A percentile compares a stretch with the other conserved stretches of the same genome.
These are phyloP conservation scores for Cynopterus brachyotis DNA, from an alignment of 2,113 vertebrate genomes.

Conservation along the genomic window DNA sequence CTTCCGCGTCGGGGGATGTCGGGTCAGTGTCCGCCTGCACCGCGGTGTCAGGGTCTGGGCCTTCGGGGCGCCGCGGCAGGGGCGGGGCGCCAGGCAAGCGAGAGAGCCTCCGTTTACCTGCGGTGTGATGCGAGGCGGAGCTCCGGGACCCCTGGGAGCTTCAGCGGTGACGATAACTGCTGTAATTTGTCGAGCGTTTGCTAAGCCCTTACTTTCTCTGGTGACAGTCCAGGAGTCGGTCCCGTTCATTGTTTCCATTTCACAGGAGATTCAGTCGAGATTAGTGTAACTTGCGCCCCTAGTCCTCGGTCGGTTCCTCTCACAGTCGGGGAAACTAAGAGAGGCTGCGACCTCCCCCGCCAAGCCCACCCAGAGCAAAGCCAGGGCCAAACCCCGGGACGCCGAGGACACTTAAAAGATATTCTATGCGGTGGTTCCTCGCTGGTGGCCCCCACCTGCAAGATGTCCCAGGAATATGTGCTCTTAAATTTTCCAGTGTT, in stretches of 20 bases:
- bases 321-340: not conserved
- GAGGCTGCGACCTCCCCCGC: not conserved
- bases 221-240: not conserved
- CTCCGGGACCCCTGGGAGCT: accelerated
- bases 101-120: not conserved
- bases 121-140: not conserved
- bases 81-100: not conserved
- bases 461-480: not conserved
- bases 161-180: not conserved
- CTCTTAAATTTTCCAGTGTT: not conserved
- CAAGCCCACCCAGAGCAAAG: not conserved
- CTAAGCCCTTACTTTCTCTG: not conserved
- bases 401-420: not conserved
- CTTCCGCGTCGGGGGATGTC: slow-evolving; percentile 92
- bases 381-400: not conserved
- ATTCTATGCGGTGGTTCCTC: not conserved
- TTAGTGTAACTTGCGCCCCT: too few species aligned
- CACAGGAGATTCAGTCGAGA: not conserved
- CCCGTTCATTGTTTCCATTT: not conserved
- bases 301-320: not conserved
- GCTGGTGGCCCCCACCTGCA: not conserved
- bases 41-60: not conserved
- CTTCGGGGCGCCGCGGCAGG: not conserved
- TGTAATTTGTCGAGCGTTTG: not conserved
- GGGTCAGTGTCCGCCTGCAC: slow-evolving; percentile 81